Conservation (phyloP, 2,797 vertebrate genomes). For the Pipistrellus pygmaeus region DNA sequence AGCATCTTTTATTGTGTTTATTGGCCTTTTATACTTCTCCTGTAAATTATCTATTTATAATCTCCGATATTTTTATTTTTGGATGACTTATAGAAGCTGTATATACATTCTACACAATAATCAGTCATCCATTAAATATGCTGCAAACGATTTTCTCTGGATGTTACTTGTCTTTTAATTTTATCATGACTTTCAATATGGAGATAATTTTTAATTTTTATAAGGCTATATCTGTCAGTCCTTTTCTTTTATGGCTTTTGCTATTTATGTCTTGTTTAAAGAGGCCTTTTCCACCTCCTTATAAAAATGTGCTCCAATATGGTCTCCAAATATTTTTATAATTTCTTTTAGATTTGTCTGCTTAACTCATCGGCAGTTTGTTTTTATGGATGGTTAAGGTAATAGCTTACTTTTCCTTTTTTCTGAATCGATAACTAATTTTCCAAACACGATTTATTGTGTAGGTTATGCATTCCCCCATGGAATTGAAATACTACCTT, state of each 20-base stretch:
- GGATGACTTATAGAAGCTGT: slow-evolving; percentile 52
- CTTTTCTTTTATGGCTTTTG: slow-evolving; percentile 35
- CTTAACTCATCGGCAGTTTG: slow-evolving; percentile 18
- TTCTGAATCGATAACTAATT: slow-evolving; percentile 36
- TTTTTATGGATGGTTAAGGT: slow-evolving; percentile 21
- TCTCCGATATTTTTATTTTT: slow-evolving; percentile 46
- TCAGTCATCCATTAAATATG: slow-evolving; percentile 59
- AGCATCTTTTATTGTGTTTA: slow-evolving; percentile 13
- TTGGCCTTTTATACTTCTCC: slow-evolving; percentile 32
- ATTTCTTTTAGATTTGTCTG: slow-evolving; percentile 32
- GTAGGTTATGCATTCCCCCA: background rate
- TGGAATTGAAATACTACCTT: slow-evolving; percentile 28
- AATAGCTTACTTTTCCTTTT: slow-evolving; percentile 39
- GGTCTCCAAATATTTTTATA: background rate
- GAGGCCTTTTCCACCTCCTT: background rate
- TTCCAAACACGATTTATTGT: slow-evolving; percentile 2
- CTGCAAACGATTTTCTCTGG: slow-evolving; percentile 38
- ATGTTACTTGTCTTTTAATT: slow-evolving; percentile 32
- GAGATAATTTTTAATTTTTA: slow-evolving; percentile 67
- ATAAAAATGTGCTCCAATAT: background rate
- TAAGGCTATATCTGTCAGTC: slow-evolving; percentile 24
- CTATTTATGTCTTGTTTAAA: slow-evolving; percentile 44
- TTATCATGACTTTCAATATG: slow-evolving; percentile 58
- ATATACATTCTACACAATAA: slow-evolving; percentile 49
- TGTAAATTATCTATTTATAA: slow-evolving; percentile 46